Evolutionary conservation across 2,797 vertebrate genomes (phyloP).

Genomic region (Mormyrus hasselquistii): DNA sequence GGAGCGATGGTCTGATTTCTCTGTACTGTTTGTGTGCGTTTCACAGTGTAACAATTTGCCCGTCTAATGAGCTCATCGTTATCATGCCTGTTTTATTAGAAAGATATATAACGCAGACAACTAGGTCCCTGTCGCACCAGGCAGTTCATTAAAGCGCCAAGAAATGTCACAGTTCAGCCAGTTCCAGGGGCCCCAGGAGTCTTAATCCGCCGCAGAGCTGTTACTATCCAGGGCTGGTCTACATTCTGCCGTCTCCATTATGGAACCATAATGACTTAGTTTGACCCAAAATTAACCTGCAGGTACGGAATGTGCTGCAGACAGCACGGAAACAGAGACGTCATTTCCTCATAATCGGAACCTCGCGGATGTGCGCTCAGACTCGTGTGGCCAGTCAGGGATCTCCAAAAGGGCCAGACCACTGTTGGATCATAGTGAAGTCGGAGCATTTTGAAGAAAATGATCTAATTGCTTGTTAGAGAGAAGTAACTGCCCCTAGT

Average conservation of each 20-base stretch:
- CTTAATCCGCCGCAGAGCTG: not conserved
- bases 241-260: not conserved
- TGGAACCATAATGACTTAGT: not conserved
- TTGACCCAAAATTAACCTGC: not conserved
- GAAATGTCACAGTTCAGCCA: constrained; percentile 14
- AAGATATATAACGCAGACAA: not conserved
- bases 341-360: not conserved
- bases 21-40: not conserved
- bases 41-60: constrained; percentile 6
- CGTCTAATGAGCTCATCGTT: constrained; percentile 4
- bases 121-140: not conserved
- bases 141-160: constrained; percentile 6
- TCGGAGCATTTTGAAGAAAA: not conserved
- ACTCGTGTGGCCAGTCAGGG: not conserved
- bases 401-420: not conserved
- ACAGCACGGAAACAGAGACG: not conserved
- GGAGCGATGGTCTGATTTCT: not conserved
- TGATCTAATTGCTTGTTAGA: not conserved
- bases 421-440: not conserved
- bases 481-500: not conserved
- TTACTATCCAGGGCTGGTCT: not conserved
- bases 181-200: not conserved
- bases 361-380: not conserved
- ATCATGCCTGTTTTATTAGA: not conserved
- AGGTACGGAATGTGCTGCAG: not conserved